A percentile compares a stretch with the other conserved stretches of the same genome.
These are phyloP conservation scores for Rosalia funebris DNA, from an alignment of 2,888 invertebrate species.

Conservation along the genomic window DNA sequence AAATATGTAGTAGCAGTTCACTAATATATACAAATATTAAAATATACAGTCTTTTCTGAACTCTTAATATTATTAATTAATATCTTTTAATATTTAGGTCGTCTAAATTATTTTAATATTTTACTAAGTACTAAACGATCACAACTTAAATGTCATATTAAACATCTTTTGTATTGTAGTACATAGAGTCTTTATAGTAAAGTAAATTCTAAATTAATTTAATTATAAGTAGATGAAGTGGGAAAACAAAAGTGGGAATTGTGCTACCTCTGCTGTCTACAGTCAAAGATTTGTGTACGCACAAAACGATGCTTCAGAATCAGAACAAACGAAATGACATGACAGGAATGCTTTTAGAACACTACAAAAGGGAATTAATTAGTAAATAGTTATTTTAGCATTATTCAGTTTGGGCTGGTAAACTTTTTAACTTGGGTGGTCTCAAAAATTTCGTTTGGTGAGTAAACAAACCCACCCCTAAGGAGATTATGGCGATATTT, in stretches of 20 bases:
- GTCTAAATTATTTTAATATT: too few relatives aligned
- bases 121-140: too few relatives aligned
- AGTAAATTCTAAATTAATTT: too few relatives aligned
- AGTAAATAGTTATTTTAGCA: constrained; percentile 6
- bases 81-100: too few relatives aligned
- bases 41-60: too few relatives aligned
- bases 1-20: too few relatives aligned
- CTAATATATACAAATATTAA: too few relatives aligned
- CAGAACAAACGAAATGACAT: constrained; percentile 6
- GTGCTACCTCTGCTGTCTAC: not conserved
- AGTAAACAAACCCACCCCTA: constrained; percentile 44
- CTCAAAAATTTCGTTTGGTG: constrained; percentile 45
- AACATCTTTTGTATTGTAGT: too few relatives aligned
- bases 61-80: too few relatives aligned
- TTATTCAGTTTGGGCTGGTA: not conserved
- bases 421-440: constrained; percentile 39
- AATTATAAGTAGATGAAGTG: too few relatives aligned
- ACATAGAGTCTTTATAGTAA: too few relatives aligned
- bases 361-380: constrained; percentile 10
- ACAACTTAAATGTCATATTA: too few relatives aligned
- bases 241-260: not conserved
- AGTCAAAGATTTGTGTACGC: not conserved
- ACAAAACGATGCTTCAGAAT: constrained; percentile 41
- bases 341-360: constrained; percentile 2
- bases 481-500: constrained; percentile 51